A percentile compares a stretch with the other conserved stretches of the same genome.
Evolutionary conservation across 2,113 vertebrate species (phyloP).

Genomic region (Hyla sarda): DNA sequence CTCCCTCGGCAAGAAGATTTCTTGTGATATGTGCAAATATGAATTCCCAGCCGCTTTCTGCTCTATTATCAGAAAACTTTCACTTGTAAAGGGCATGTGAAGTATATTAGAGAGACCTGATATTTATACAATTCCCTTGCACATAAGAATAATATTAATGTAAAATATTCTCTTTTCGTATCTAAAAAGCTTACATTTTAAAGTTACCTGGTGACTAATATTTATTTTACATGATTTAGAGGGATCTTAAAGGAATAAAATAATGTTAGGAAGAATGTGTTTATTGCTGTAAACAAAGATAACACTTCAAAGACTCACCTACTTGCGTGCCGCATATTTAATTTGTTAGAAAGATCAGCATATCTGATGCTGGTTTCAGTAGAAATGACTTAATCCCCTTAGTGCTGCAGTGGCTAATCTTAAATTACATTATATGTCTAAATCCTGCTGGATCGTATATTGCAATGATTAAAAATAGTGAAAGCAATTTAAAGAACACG

Average conservation of each 20-base stretch:
- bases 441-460: constrained; percentile 28
- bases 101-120: neutral
- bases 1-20: neutral
- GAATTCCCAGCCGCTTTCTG: neutral
- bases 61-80: neutral
- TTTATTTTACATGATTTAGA: neutral
- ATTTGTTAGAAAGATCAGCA: constrained; percentile 25
- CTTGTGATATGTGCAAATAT: neutral
- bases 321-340: constrained; percentile 31
- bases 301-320: constrained; percentile 30
- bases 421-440: constrained; percentile 45
- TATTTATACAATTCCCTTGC: neutral
- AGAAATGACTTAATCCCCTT: constrained; percentile 36
- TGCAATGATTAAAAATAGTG: constrained; percentile 29
- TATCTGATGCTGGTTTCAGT: constrained; percentile 26
- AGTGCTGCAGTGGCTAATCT: constrained; percentile 34
- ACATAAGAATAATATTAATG: neutral
- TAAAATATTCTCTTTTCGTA: neutral
- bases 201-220: neutral
- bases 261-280: constrained; percentile 5
- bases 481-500: neutral
- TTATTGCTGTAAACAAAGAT: constrained; percentile 28
- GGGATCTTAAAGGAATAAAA: neutral
- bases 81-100: neutral
- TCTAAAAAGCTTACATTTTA: neutral